These are phyloP conservation scores for Helobdella robusta DNA, from an alignment of 2,888 invertebrate species.

Conservation along the genomic window DNA sequence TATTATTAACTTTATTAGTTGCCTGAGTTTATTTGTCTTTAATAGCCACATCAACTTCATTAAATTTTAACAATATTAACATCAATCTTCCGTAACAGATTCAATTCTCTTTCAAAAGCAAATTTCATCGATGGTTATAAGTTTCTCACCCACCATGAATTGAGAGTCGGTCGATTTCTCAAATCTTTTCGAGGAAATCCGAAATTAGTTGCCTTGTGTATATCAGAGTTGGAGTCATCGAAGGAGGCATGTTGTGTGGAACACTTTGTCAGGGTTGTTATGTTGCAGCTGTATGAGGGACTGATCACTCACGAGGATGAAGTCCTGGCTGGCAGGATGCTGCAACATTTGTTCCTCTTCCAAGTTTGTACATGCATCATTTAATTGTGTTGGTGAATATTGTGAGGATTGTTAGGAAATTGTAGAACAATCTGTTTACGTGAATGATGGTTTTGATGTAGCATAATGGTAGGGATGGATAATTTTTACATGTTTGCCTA, in stretches of 20 bases:
- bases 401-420: no score
- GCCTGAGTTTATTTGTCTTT: no score
- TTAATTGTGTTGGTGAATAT: no score
- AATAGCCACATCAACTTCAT: no score
- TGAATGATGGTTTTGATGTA: no score
- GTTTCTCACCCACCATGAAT: constrained; percentile 68
- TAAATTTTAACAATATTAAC: no score
- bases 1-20: no score
- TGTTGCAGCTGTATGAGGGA: constrained; percentile 57
- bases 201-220: constrained; percentile 61
- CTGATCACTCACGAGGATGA: constrained; percentile 68
- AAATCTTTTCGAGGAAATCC: constrained; percentile 62
- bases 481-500: no score
- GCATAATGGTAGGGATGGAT: no score
- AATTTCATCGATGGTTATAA: constrained; percentile 52
- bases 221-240: constrained; percentile 60
- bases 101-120: constrained; percentile 58
- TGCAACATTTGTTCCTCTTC: constrained; percentile 57
- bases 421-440: no score
- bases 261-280: constrained; percentile 33
- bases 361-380: constrained; percentile 59
- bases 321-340: constrained; percentile 47
- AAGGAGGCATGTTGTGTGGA: constrained; percentile 39
- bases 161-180: constrained; percentile 63
- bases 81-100: no score